These are phyloP conservation scores for Zaprionus vittiger DNA, from an alignment of 1,140 invertebrate genomes.

Conservation along the genomic window DNA sequence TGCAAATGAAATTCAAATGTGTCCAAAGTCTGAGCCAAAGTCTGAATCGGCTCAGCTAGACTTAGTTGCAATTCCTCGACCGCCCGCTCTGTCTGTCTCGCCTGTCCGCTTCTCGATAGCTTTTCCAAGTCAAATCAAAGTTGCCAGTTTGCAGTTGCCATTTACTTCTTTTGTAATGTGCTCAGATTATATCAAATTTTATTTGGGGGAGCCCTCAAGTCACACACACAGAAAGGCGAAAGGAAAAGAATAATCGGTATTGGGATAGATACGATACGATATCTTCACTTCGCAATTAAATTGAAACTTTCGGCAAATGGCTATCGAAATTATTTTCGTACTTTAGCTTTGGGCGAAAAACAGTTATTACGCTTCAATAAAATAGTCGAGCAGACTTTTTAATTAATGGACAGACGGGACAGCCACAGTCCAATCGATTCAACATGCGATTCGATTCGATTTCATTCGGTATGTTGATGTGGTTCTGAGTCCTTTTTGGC, in stretches of 20 bases:
- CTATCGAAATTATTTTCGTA: constrained; percentile 9
- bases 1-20: constrained; percentile 61
- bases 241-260: constrained; percentile 3
- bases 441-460: neutral
- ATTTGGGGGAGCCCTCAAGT: constrained; percentile 27
- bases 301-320: constrained; percentile 52
- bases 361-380: constrained; percentile 34
- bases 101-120: neutral
- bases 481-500: neutral
- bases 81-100: neutral
- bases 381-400: constrained; percentile 25
- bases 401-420: constrained; percentile 30
- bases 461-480: neutral
- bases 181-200: constrained; percentile 60
- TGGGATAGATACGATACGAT: neutral
- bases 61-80: constrained; percentile 52
- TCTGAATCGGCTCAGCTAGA: constrained; percentile 41
- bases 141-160: constrained; percentile 19
- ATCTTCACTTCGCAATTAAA: constrained; percentile 60
- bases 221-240: constrained; percentile 6
- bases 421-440: neutral
- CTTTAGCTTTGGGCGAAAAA: constrained; percentile 7
- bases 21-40: constrained; percentile 37
- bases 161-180: constrained; percentile 32
- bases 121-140: constrained; percentile 39